These are phyloP conservation scores for Fissipunctia ypsillon DNA, from an alignment of 2,888 invertebrate genomes.

Conservation along the genomic window DNA sequence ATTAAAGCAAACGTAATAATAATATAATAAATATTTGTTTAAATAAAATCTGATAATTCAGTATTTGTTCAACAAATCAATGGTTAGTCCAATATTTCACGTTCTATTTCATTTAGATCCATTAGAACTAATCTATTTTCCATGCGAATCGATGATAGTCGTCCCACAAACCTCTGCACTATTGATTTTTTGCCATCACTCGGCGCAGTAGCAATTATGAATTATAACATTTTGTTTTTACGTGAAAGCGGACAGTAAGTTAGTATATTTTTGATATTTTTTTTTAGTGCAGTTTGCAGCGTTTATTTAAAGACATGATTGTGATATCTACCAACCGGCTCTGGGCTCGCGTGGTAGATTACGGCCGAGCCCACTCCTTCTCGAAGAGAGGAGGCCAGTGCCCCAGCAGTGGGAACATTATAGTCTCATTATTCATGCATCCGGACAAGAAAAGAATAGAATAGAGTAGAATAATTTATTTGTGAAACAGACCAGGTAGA, in stretches of 20 bases:
- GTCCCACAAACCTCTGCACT: conserved; percentile 58
- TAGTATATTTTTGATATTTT: conserved; percentile 3
- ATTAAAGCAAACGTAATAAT: conserved; percentile 24
- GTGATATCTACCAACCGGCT: no score
- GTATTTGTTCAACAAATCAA: conserved; percentile 52
- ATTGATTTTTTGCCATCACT: conserved; percentile 35
- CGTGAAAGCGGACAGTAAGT: neutral
- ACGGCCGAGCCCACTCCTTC: no score
- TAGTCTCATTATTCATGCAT: no score
- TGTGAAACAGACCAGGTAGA: no score
- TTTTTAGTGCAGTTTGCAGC: neutral
- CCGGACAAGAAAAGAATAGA: no score
- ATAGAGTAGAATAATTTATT: no score
- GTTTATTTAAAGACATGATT: no score
- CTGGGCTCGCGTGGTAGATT: no score
- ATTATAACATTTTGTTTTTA: conserved; percentile 16
- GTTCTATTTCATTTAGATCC: conserved; percentile 52
- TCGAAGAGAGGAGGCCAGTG: no score
- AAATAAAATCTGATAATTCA: conserved; percentile 30
- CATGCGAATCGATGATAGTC: conserved; percentile 44
- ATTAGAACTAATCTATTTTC: conserved; percentile 56
- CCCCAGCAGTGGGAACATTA: no score
- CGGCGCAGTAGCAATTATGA: conserved; percentile 24
- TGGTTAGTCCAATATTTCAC: conserved; percentile 47
- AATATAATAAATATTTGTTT: conserved; percentile 5